phyloP scores from a whole-genome alignment of 2,113 vertebrate species.

The Corydoras sp. region DNA sequence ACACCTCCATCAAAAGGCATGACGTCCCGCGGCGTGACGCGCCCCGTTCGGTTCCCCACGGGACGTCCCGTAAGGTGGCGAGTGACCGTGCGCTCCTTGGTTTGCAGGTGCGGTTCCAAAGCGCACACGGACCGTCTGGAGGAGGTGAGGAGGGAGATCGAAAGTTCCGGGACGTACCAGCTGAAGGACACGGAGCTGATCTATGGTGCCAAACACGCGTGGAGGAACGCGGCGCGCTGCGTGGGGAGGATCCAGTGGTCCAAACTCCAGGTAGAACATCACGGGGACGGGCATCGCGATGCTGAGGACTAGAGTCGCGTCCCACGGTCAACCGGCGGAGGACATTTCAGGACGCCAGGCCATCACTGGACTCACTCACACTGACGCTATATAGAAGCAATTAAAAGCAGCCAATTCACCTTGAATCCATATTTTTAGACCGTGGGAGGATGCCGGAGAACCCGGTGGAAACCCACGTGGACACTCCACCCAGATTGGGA shows the following conservation, averaged over 20 bases:
- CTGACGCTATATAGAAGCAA: too few relatives aligned
- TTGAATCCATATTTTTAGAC: too few relatives aligned
- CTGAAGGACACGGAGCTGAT: conserved; percentile 92
- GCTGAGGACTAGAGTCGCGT: too few relatives aligned
- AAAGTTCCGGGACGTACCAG: conserved; percentile 82
- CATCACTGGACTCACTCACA: too few relatives aligned
- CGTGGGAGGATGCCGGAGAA: too few relatives aligned
- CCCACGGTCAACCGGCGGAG: too few relatives aligned
- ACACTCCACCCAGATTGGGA: too few relatives aligned
- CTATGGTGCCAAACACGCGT: conserved; percentile 93
- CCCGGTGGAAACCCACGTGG: too few relatives aligned
- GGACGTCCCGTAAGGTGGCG: too few relatives aligned
- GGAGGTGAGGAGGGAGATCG: conserved; percentile 89
- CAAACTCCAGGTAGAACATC: conserved; percentile 82
- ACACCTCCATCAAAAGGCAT: conserved; percentile 92
- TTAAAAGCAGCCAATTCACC: too few relatives aligned
- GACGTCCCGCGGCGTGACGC: background rate
- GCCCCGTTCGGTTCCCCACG: background rate
- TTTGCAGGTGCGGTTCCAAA: conserved; percentile 82
- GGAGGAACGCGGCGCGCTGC: conserved; percentile 90
- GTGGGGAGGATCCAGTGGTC: conserved; percentile 98
- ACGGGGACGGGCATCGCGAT: too few relatives aligned
- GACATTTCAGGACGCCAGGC: too few relatives aligned
- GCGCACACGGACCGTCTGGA: conserved; percentile 86
- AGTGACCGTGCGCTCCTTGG: background rate